Conservation (phyloP, 2,888 invertebrate genomes). For the Leucoma salicis region DNA sequence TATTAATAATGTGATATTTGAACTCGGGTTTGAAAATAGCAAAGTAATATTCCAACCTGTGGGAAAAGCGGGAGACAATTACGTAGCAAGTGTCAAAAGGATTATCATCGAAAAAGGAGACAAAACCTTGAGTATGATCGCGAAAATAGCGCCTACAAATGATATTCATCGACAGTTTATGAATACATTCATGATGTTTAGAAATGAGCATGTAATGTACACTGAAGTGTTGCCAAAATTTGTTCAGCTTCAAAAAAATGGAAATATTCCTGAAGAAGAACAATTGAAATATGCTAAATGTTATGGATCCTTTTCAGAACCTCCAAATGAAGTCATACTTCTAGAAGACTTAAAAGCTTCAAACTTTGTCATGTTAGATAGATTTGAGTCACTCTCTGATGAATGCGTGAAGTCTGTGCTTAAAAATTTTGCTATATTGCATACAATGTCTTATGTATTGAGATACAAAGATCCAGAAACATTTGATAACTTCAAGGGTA, state of each 20-base stretch:
- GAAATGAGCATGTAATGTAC: slow-evolving; percentile 47
- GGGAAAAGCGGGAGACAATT: slow-evolving; percentile 47
- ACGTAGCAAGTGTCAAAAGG: slow-evolving; percentile 36
- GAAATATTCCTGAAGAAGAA: slow-evolving; percentile 39
- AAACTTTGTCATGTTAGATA: slow-evolving; percentile 42
- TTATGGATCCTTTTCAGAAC: slow-evolving; percentile 39
- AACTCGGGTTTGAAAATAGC: slow-evolving; percentile 35
- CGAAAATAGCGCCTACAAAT: slow-evolving; percentile 45
- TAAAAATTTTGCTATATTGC: slow-evolving; percentile 45
- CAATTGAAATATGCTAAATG: slow-evolving; percentile 41
- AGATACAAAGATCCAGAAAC: slow-evolving; percentile 41
- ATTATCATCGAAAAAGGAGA: slow-evolving; percentile 33
- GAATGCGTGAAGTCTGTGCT: slow-evolving; percentile 40
- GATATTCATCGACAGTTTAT: slow-evolving; percentile 26
- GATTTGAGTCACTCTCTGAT: slow-evolving; percentile 36
- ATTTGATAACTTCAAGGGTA: slow-evolving; percentile 25
- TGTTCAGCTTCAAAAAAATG: slow-evolving; percentile 38
- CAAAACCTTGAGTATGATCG: slow-evolving; percentile 38
- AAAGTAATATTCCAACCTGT: slow-evolving; percentile 36
- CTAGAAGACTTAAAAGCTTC: slow-evolving; percentile 46
- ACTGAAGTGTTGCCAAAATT: slow-evolving; percentile 44
- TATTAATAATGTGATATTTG: slow-evolving; percentile 38
- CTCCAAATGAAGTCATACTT: slow-evolving; percentile 44
- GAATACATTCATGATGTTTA: slow-evolving; percentile 29
- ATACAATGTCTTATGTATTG: slow-evolving; percentile 50